phyloP scores from a whole-genome alignment of 2,797 vertebrate species.

The Mus caroli region DNA sequence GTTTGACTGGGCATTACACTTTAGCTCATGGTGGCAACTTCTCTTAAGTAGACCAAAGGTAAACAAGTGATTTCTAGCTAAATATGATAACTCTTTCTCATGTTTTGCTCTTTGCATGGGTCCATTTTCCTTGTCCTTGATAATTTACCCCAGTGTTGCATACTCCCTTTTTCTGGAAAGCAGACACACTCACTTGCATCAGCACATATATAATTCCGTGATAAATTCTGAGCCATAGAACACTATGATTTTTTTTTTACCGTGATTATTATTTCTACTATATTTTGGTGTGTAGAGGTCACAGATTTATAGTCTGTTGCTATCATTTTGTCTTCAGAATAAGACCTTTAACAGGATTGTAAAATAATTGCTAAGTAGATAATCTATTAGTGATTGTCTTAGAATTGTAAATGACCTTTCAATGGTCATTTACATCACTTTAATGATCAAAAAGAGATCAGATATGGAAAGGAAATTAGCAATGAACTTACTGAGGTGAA shows the following conservation, averaged over 20 bases:
- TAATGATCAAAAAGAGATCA: background rate
- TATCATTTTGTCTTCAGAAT: background rate
- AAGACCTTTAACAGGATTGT: background rate
- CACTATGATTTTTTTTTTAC: background rate
- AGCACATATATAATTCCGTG: background rate
- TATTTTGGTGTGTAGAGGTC: background rate
- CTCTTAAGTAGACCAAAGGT: background rate
- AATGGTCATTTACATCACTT: background rate
- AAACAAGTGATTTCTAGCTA: background rate
- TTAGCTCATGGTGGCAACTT: background rate
- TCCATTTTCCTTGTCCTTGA: background rate
- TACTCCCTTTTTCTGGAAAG: accelerated
- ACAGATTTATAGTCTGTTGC: background rate
- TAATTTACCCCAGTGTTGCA: background rate
- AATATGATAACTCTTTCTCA: background rate
- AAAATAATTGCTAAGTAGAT: slow-evolving; percentile 8
- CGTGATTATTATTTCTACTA: background rate
- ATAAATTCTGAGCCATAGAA: background rate
- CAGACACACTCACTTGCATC: background rate
- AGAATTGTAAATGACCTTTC: slow-evolving; percentile 32
- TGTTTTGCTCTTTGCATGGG: background rate
- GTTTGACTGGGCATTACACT: background rate
- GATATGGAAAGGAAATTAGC: background rate
- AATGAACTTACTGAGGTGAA: background rate
- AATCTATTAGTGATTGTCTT: slow-evolving; percentile 61